Base-by-base conservation (phyloP, 2,797 vertebrate species). In the Halcyon smyrnensis region DNA sequence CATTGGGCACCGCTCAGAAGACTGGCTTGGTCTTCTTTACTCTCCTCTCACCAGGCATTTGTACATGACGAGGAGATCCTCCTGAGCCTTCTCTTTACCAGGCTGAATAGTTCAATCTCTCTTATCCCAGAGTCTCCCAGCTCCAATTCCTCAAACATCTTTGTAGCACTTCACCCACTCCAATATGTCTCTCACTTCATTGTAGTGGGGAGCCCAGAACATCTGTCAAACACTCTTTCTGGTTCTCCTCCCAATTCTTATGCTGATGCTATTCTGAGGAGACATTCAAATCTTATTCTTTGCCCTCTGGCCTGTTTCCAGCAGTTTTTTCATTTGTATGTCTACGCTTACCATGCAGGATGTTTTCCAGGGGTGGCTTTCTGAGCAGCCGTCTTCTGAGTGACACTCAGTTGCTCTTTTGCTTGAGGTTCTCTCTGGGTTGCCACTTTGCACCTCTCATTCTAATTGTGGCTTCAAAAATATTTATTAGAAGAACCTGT, bases 11-110 rank as follows among this genome's bases (percentile, higher is more conserved):
- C 23, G 15, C 60, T 68, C 32, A 10, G 54, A 73, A 48, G 17
- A 57, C 28, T 85, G 65, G 16, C 50, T 48, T 63, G 45, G 15
- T 69, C 20, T 2, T 77, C 48, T 43, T 50, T 46, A 36, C 21
- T 73, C 19, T 12, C 27, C 28, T 86, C 17, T 18, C 30, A 20
- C 54, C 19, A 75, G 36, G 39, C 45, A 19, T 45, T 45, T 39
- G 11, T 59, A 21, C 0, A 0, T 3, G 1, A 23, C 12, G 34
- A 4, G 37, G 63, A 53, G 45, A 36, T 56, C 30, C 15, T 24
- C 11, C 18, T 16, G 21, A 79, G 51, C 46, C 84, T 75, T 45
- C 32, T 32, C 48, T 56, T 57, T 53, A 71, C 41, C 64, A 46
- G 13, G 15, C 41, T 67, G 62, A 69, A 23, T 14, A 30, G 36